Base-by-base conservation (phyloP, 2,888 invertebrate genomes). In the Euplagia quadripunctaria region DNA sequence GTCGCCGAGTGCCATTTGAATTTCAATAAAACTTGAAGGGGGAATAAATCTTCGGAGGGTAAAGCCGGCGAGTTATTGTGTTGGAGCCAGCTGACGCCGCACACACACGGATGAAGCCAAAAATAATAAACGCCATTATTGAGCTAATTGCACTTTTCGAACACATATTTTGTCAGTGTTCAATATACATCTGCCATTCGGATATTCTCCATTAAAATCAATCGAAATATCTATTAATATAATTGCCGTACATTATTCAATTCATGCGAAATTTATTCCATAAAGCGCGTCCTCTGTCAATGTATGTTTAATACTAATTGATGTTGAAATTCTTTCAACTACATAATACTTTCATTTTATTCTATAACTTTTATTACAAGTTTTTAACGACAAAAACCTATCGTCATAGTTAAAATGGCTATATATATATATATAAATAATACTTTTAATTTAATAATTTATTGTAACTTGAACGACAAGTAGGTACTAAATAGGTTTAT, bases 11-110 rank as follows among this genome's bases (percentile, higher is more conserved):
- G 86, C 88, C 85, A 90, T 92, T 91, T 90, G 88, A 90, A 91
- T 92, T 93, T 93, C 92, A 94, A 94, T 94, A 93, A 93, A 93
- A 92, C 85, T 92, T 90, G 88, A 92, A 91, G 91, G 92, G 31
- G 91, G 90, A 92, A 92, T 91, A 93, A 92, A 92, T 91, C 88
- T 87, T 84, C 77, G 87, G 86, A 83, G 84, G 86, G 86, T 75
- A 74, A 76, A 81, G 51, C 70, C 64, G 73, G 68, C 78, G 79
- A 81, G 84, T 86, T 90, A 91, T 90, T 91, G 88, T 90, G 82
- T 86, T 86, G 85, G 82, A 78, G 81, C 83, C 92, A 92, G 90
- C 91, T 93, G 92, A 89, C 90, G 87, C 75, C 75, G 64, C 63
- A 65, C 76, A 68, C 74, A 70, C 68, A 78, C 75, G 64, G 43